Evolutionary conservation across 1,140 invertebrate species (phyloP), one percentile per base, ranked within the genome.

Genomic region (Drosophila yakuba): DNA sequence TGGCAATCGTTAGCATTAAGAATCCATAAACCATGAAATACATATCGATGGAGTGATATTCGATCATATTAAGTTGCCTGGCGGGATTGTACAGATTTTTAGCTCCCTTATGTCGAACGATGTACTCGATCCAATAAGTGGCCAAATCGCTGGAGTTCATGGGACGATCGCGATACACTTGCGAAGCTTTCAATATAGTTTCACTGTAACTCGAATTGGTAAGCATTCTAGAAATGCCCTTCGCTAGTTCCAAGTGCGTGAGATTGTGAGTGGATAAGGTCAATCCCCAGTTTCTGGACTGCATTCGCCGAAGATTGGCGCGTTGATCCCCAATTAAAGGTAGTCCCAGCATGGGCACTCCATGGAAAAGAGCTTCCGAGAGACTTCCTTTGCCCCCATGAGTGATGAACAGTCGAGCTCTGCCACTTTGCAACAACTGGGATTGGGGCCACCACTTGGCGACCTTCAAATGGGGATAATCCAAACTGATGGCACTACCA

Each of bases 311-410:
- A n/a, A 94, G 81, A 78, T 95, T 95, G 4, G 92, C 92, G 4
- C 79, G 91, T 78, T 96, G 95, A 83, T 96, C 95, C 3, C 93
- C 93, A 43, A 95, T 93, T 38, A 96, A 85, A 11, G 96, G 96
- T 55, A 96, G 91, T 0, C 94, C 95, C 36, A 97, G 91, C 39
- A 96, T 93, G 5, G 96, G 96, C 6, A 96, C 94, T 73, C 94
- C 95, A 77, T 95, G 94, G 89, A 95, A 94, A 2, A 96, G 80
- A 2, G 95, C 94, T 92, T 97, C 96, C 72, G 95, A 94, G 2
- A 95, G 91, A 57, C 96, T 95, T 17, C 95, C 93, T 51, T 95
- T 90, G 10, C 96, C 96, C 12, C 95, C 95, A 72, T 96, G 95
- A 1, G 95, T 95, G 41, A 97, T 94, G 76, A 97, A 96, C 0